Conservation (phyloP, 1,140 invertebrate species). For the Heliconius nattereri region DNA sequence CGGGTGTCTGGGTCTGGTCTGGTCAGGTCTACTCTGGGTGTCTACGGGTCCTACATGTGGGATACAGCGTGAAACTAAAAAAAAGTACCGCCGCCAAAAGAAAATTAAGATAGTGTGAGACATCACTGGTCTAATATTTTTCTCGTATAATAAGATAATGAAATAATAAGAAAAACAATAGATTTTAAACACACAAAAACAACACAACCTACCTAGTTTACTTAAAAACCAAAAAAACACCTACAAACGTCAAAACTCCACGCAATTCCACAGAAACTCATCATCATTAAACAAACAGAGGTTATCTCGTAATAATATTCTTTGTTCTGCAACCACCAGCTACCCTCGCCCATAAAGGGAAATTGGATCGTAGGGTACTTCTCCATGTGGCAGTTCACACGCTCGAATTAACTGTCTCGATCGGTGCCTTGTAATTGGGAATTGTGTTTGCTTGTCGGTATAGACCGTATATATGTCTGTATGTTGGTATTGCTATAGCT, state of each 20-base stretch:
- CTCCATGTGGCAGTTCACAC: constrained; percentile 63
- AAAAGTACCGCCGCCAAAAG: too few species aligned
- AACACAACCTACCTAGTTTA: not conserved
- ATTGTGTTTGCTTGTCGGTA: constrained; percentile 47
- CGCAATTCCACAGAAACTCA: constrained; percentile 34
- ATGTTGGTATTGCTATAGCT: not conserved
- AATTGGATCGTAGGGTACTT: constrained; percentile 63
- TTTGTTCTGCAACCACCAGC: constrained; percentile 33
- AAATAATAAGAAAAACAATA: too few species aligned
- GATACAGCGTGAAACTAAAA: too few species aligned
- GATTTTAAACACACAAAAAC: not conserved
- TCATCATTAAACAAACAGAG: constrained; percentile 39
- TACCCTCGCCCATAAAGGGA: constrained; percentile 60
- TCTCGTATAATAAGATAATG: too few species aligned
- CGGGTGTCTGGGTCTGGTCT: too few species aligned
- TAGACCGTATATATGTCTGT: not conserved
- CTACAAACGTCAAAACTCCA: constrained; percentile 16
- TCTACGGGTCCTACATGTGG: too few species aligned
- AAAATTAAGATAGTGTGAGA: too few species aligned
- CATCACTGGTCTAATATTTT: too few species aligned
- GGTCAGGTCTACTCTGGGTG: too few species aligned
- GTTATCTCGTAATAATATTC: constrained; percentile 39
- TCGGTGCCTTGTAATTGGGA: constrained; percentile 58
- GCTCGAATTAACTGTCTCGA: constrained; percentile 56
- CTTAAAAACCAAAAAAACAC: not conserved